A percentile compares a stretch with the other conserved stretches of the same genome.
These are phyloP conservation scores for Rhagium mordax DNA, from an alignment of 2,888 invertebrate species.

Conservation along the genomic window DNA sequence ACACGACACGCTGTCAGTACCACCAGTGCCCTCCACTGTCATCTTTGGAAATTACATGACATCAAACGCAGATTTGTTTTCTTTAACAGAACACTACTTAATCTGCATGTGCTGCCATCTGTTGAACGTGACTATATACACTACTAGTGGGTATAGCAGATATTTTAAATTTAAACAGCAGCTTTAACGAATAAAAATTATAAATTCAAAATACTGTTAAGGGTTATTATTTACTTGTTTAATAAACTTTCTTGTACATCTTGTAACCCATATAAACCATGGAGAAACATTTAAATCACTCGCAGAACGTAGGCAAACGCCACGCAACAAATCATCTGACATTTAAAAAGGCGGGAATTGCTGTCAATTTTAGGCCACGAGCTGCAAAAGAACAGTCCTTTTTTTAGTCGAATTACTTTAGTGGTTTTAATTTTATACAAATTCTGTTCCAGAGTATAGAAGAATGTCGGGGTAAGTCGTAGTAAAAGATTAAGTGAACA, in stretches of 20 bases:
- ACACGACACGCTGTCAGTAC: neutral
- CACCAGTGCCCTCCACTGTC: too few relatives aligned
- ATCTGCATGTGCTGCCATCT: too few relatives aligned
- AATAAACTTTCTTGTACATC: too few relatives aligned
- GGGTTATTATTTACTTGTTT: too few relatives aligned
- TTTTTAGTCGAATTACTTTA: neutral
- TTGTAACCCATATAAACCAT: too few relatives aligned
- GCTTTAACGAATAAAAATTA: too few relatives aligned
- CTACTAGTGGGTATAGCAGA: too few relatives aligned
- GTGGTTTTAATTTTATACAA: neutral
- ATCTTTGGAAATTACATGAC: neutral
- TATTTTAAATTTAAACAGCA: too few relatives aligned
- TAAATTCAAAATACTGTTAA: too few relatives aligned
- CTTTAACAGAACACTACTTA: neutral
- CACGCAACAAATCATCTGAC: neutral
- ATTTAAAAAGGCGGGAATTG: neutral
- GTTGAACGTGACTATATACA: too few relatives aligned
- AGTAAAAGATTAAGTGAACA: neutral
- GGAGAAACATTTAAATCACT: too few relatives aligned
- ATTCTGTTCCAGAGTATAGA: neutral
- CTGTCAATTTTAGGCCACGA: neutral
- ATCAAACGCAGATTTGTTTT: neutral
- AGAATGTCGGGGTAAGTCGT: conserved; percentile 4
- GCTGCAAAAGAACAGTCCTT: neutral
- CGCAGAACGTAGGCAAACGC: neutral